phyloP scores from a whole-genome alignment of 2,888 invertebrate species.

The Ichneumoninae sp. region DNA sequence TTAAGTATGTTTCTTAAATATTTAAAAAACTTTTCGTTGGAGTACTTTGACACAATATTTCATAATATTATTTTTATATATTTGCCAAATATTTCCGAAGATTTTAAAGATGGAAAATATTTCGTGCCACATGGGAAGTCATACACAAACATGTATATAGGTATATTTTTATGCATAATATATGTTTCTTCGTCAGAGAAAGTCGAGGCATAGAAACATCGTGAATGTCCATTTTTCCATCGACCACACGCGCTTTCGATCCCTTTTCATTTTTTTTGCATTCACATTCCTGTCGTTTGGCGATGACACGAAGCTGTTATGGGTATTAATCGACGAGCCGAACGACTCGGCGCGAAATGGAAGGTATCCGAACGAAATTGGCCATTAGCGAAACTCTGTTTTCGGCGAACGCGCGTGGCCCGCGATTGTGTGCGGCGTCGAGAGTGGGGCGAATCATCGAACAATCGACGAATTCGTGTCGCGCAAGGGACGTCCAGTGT shows the following conservation, averaged over 20 bases:
- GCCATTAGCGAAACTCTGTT: conserved; percentile 60
- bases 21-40: no score
- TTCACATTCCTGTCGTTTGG: background rate
- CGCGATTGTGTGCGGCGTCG: conserved; percentile 24
- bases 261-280: background rate
- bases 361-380: conserved; percentile 60
- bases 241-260: background rate
- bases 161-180: background rate
- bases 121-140: background rate
- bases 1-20: no score
- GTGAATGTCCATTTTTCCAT: background rate
- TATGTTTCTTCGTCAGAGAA: background rate
- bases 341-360: conserved; percentile 27
- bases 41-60: no score
- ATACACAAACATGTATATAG: background rate
- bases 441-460: conserved; percentile 42
- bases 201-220: background rate
- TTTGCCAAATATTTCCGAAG: no score
- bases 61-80: no score
- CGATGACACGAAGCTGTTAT: conserved; percentile 18
- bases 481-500: conserved; percentile 26
- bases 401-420: conserved; percentile 15
- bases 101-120: no score
- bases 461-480: conserved; percentile 61
- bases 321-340: conserved; percentile 31